These are phyloP conservation scores for Premnoplex brunnescens DNA, from an alignment of 2,797 vertebrate genomes.

Conservation along the genomic window DNA sequence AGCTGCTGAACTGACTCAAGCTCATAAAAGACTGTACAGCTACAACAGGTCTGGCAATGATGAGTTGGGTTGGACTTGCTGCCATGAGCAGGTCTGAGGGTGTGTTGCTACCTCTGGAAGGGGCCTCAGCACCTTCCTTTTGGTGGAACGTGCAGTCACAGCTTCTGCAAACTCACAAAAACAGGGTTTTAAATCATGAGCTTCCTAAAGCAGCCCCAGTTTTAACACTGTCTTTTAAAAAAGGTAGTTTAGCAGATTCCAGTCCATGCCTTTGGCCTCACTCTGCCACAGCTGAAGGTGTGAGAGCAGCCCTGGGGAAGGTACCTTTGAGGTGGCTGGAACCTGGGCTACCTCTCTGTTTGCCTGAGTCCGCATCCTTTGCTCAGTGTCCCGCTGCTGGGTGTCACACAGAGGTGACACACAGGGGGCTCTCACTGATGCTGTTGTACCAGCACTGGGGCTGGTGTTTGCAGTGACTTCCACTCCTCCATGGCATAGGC, in stretches of 20 bases:
- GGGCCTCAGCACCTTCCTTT: not conserved
- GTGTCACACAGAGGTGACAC: not conserved
- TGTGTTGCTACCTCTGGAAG: not conserved
- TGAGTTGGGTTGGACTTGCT: not conserved
- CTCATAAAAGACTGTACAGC: not conserved
- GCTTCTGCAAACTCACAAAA: not conserved
- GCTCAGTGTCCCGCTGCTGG: not conserved
- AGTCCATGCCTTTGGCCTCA: accelerated
- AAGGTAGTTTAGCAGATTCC: not conserved
- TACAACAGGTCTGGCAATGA: not conserved
- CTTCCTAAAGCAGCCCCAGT: not conserved
- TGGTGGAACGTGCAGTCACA: accelerated
- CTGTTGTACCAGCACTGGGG: not conserved
- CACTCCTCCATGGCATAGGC: not conserved
- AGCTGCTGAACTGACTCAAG: not conserved
- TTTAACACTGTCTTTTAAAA: not conserved
- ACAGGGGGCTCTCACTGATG: accelerated
- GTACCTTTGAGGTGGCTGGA: not conserved
- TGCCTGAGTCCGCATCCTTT: not conserved
- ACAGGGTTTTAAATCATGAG: not conserved
- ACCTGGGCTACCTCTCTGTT: not conserved
- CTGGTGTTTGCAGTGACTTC: not conserved
- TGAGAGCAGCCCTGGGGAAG: not conserved
- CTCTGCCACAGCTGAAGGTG: not conserved
- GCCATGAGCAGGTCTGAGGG: not conserved